Percentiles rank a stretch among this genome's conserved stretches.
These are phyloP conservation scores for Luffia ferchaultella DNA, from an alignment of 2,888 invertebrate species.

Conservation along the genomic window DNA sequence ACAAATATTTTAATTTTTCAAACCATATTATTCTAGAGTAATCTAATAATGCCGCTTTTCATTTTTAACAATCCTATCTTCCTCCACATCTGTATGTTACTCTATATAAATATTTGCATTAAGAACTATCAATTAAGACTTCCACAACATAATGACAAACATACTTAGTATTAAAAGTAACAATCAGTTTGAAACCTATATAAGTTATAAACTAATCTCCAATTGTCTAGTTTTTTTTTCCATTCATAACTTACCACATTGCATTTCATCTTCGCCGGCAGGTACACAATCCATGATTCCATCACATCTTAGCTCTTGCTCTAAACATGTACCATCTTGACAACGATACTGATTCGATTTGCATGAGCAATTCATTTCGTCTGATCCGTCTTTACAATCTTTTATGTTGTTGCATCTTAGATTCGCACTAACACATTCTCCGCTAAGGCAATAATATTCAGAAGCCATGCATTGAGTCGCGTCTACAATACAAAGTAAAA, in stretches of 20 bases:
- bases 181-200: too few relatives aligned
- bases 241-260: slow-evolving; percentile 52
- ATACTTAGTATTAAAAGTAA: too few relatives aligned
- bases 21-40: too few relatives aligned
- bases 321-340: slow-evolving; percentile 72
- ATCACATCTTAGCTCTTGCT: slow-evolving; percentile 70
- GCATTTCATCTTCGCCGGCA: slow-evolving; percentile 69
- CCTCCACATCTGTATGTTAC: too few relatives aligned
- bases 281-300: slow-evolving; percentile 62
- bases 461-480: slow-evolving; percentile 60
- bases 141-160: too few relatives aligned
- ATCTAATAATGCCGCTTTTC: too few relatives aligned
- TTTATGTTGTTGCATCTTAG: slow-evolving; percentile 57
- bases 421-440: slow-evolving; percentile 65
- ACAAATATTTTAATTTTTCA: too few relatives aligned
- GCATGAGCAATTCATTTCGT: slow-evolving; percentile 46
- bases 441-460: slow-evolving; percentile 71
- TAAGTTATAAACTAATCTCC: too few relatives aligned
- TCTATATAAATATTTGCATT: too few relatives aligned
- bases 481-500: slow-evolving; percentile 39
- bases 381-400: slow-evolving; percentile 61
- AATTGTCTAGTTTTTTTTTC: too few relatives aligned
- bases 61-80: too few relatives aligned
- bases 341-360: slow-evolving; percentile 63
- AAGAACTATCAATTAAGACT: too few relatives aligned